Evolutionary conservation across 1,140 invertebrate species (phyloP).

Genomic region (Drosophila ercepeae): DNA sequence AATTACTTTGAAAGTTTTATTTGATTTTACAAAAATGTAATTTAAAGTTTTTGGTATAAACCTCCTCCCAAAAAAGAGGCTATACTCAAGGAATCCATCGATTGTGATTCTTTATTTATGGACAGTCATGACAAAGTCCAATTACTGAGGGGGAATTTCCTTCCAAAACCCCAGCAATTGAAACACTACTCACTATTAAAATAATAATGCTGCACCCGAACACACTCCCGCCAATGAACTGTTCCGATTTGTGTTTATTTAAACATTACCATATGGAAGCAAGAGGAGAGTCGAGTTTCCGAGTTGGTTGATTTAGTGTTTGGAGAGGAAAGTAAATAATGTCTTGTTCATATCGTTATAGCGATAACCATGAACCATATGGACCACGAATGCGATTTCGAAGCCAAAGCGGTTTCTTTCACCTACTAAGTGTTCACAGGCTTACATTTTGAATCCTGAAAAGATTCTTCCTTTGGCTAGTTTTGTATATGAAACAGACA

Average conservation of each 20-base stretch:
- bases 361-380: conserved; percentile 53
- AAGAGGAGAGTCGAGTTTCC: conserved; percentile 21
- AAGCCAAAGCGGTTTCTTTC: too few relatives aligned
- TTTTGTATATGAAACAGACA: conserved; percentile 76
- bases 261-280: conserved; percentile 69
- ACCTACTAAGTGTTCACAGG: neutral
- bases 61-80: too few relatives aligned
- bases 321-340: conserved; percentile 53
- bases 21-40: neutral
- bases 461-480: conserved; percentile 2
- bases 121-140: conserved; percentile 37
- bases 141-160: conserved; percentile 15
- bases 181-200: conserved; percentile 52
- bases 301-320: neutral
- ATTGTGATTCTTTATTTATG: conserved; percentile 22
- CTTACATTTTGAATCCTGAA: conserved; percentile 9
- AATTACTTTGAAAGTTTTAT: neutral
- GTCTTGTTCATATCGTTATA: conserved; percentile 72
- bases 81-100: too few relatives aligned
- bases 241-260: conserved; percentile 62
- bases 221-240: conserved; percentile 24
- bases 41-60: too few relatives aligned
- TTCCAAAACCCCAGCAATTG: conserved; percentile 15
- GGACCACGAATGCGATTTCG: neutral
- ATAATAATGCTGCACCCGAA: conserved; percentile 43